These are phyloP conservation scores for Ladona fulva DNA, from an alignment of 1,140 invertebrate genomes.

Conservation along the genomic window DNA sequence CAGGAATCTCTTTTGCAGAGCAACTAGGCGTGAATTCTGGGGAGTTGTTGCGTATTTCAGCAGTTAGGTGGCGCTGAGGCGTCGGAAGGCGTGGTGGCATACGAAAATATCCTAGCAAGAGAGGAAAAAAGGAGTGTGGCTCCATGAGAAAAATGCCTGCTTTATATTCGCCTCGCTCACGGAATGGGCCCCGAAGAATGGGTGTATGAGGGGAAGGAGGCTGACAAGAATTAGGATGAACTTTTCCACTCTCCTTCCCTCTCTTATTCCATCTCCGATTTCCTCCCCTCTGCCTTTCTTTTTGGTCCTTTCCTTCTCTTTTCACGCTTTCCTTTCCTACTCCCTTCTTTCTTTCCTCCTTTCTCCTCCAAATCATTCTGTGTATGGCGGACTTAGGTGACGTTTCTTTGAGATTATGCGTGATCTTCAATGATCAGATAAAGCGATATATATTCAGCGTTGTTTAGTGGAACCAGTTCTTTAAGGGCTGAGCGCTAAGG, in stretches of 20 bases:
- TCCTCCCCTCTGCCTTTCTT: neutral
- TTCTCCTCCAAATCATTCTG: too few species aligned
- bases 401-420: too few species aligned
- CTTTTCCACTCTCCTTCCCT: neutral
- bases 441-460: too few species aligned
- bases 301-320: neutral
- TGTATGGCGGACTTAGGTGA: too few species aligned
- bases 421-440: too few species aligned
- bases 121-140: neutral
- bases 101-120: neutral
- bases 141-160: neutral
- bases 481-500: too few species aligned
- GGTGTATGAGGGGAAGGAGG: neutral
- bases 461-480: too few species aligned
- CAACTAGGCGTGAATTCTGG: neutral
- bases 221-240: neutral
- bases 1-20: neutral
- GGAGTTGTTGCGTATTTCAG: neutral
- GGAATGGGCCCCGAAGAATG: neutral
- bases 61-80: neutral
- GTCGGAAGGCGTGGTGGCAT: neutral
- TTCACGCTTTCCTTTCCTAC: neutral
- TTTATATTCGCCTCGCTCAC: neutral
- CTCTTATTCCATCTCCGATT: neutral
- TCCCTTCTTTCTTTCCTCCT: too few species aligned